Conservation (phyloP, 1,140 invertebrate species). For the Himalopsyche phryganea region DNA sequence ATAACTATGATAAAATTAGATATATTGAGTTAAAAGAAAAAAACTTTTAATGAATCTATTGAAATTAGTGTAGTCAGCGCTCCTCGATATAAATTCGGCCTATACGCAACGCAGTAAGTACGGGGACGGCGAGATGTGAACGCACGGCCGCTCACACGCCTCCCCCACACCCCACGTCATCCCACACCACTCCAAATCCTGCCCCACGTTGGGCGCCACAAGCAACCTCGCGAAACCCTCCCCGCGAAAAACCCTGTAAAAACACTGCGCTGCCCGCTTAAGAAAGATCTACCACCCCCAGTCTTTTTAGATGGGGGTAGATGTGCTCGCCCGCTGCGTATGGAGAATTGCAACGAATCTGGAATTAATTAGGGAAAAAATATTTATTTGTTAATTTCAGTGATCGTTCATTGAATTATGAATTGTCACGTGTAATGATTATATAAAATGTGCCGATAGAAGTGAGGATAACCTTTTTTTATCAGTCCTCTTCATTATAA, state of each 20-base stretch:
- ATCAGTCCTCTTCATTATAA: too few relatives aligned
- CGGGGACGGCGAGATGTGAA: slow-evolving; percentile 18
- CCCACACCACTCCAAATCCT: too few relatives aligned
- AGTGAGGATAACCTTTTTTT: too few relatives aligned
- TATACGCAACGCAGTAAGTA: slow-evolving; percentile 3
- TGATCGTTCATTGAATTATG: too few relatives aligned
- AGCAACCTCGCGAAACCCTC: neutral
- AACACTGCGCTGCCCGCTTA: slow-evolving; percentile 23
- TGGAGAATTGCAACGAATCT: slow-evolving; percentile 18
- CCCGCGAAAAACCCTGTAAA: slow-evolving; percentile 29
- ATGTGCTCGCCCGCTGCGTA: neutral
- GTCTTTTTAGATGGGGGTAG: neutral
- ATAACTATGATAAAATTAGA: too few relatives aligned
- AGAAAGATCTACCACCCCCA: slow-evolving; percentile 17
- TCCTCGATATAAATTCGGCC: neutral
- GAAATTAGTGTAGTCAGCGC: too few relatives aligned
- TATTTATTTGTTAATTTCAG: too few relatives aligned
- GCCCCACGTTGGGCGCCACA: too few relatives aligned
- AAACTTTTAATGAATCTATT: too few relatives aligned
- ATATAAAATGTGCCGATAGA: too few relatives aligned
- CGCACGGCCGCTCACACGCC: slow-evolving; percentile 21
- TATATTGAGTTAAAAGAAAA: too few relatives aligned
- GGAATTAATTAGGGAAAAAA: slow-evolving; percentile 21
- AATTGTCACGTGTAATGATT: too few relatives aligned
- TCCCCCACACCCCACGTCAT: neutral